Evolutionary conservation across 2,113 vertebrate genomes (phyloP), one percentile per base, ranked within the genome.

Genomic region (Ceyx margarethae): DNA sequence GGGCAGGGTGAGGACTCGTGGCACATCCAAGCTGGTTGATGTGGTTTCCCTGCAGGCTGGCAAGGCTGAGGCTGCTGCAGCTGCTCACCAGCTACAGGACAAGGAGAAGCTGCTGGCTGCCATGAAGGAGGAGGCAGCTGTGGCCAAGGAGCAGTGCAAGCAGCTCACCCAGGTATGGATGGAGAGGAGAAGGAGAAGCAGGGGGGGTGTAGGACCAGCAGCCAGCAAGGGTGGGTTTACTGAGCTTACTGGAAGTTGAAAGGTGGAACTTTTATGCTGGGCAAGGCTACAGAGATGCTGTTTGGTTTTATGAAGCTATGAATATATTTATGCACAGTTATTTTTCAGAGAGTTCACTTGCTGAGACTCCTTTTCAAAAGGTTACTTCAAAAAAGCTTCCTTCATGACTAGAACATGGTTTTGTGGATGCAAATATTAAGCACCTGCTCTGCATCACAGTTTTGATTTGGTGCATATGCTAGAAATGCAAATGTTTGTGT

Each of bases 91-190:
- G 91, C 97, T 98, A 33, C 98, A 98, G 94, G 99, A 99, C 88
- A 98, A 98, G 89, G 99, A 99, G 74, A 98, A 99, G 13, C 96
- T 99, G 78, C 97, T 99, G 0, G 93, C 95, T 60, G 98, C 97
- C 1, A 54, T 98, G 83, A 98, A 98, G 97, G 99, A 99, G 93
- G 99, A 99, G 81, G 97, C 98, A 45, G 97, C 98, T 14, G 97
- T 98, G 19, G 95, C 98, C 58, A 99, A 99, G 97, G 99, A 99
- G 90, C 98, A 99, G 97, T 99, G 98, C 97, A 99, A 99, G 92
- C 99, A 99, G 96, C 97, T 99, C 82, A 98, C 97, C 62, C 99
- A 99, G 99, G 99, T 99, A 95, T 93, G n/a, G 66, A 25, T 2
- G 10, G 67, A 46, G 40, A 57, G 29, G 82, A 57, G 86, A 16